Base-by-base conservation (phyloP, 2,797 vertebrate genomes). In the Sebastes alutus region DNA sequence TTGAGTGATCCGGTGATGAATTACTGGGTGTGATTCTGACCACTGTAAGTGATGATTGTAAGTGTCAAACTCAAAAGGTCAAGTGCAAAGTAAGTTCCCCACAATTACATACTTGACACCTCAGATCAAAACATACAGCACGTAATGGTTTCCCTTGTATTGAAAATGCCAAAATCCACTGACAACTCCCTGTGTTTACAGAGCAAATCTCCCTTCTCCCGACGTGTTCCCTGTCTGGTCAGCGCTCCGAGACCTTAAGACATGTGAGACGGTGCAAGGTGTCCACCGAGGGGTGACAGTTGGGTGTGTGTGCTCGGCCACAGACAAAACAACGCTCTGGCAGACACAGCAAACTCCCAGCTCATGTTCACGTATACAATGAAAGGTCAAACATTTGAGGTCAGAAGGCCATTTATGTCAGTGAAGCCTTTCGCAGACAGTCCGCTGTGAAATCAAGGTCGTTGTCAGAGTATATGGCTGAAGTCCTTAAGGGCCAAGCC, bases 281-380 rank as follows among this genome's bases (percentile, higher is more conserved):
- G 89, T 90, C 91, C 82, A 69, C 83, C 30, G 87, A 89, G 89
- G 77, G 90, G 87, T 81, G 86, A 89, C 85, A 83, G 75, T 77
- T 82, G 88, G 86, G 90, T 76, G 86, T 92, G 90, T 86, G 66
- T 87, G 60, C 87, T 75, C 72, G 54, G 84, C 71, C 84, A 25
- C 86, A 95, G 93, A 93, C 93, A 92, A 95, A 95, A 94, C 93
- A 95, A 76, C 33, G 56, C 65, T 71, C 69, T 71, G 76, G 80
- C 81, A 91, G 85, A 89, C 85, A 78, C 75, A 78, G 84, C 76
- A 81, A 85, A 72, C 81, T 77, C 75, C 70, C 55, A 56, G 74
- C 71, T 91, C 82, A 72, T 86, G 92, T 92, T 89, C 70, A 84
- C 69, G 3, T 35, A 30, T 78, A 81, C 87, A 49, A 49, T 84